phyloP scores from a whole-genome alignment of 2,797 vertebrate genomes.

The Labroides dimidiatus region DNA sequence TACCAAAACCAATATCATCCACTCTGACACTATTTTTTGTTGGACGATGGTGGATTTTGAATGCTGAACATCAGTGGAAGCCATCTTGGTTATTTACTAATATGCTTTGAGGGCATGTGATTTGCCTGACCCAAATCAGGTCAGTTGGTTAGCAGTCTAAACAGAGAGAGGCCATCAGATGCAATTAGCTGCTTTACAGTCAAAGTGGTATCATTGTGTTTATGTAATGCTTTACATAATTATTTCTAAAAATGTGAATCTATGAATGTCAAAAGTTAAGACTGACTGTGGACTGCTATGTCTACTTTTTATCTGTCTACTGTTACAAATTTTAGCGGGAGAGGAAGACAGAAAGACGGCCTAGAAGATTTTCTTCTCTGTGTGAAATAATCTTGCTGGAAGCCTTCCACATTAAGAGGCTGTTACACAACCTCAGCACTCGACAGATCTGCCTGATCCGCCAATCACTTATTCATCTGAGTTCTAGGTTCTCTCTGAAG shows the following conservation, averaged over 20 bases:
- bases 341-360: conserved; percentile 1
- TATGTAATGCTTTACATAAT: background rate
- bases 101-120: background rate
- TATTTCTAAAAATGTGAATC: background rate
- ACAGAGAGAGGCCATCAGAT: background rate
- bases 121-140: background rate
- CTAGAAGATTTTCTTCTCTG: conserved; percentile 38
- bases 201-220: background rate
- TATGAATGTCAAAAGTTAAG: too few relatives aligned
- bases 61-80: background rate
- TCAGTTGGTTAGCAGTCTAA: background rate
- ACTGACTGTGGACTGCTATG: background rate
- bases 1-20: too few relatives aligned
- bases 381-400: conserved; percentile 37
- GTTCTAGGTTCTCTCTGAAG: conserved; percentile 15
- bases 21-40: too few relatives aligned
- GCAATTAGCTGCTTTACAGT: background rate
- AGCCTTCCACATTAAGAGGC: conserved; percentile 9
- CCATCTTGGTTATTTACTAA: background rate
- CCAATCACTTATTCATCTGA: conserved; percentile 23
- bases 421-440: conserved; percentile 40
- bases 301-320: conserved; percentile 8
- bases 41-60: background rate
- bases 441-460: conserved; percentile 16
- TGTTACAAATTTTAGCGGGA: conserved; percentile 25